Percentiles rank a stretch among this genome's conserved stretches.
These are phyloP conservation scores for Blomia tropicalis DNA, from an alignment of 2,888 invertebrate genomes.

Conservation along the genomic window DNA sequence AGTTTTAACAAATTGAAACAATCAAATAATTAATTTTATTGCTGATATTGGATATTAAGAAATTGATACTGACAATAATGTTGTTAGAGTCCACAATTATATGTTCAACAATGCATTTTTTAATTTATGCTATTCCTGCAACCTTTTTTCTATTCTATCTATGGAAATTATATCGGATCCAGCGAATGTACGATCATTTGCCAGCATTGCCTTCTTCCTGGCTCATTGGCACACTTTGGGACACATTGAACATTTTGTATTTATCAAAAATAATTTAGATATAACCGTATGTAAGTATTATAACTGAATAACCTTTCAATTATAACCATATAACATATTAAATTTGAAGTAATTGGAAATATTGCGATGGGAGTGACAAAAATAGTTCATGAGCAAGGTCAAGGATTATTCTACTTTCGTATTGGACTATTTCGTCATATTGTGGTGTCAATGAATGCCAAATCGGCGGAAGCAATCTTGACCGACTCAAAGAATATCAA, in stretches of 20 bases:
- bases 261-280: not conserved
- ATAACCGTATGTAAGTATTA: not conserved
- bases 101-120: not conserved
- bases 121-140: not conserved
- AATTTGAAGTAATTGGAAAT: not conserved
- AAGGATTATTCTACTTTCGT: constrained; percentile 4
- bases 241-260: not conserved
- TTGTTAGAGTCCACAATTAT: not conserved
- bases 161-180: not conserved
- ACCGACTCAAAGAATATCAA: constrained; percentile 11
- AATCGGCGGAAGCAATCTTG: not conserved
- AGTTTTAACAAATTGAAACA: too few relatives aligned
- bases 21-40: not conserved
- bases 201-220: not conserved
- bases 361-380: not conserved
- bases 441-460: not conserved
- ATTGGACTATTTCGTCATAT: not conserved
- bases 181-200: not conserved
- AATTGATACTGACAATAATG: not conserved
- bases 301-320: not conserved
- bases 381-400: not conserved
- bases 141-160: not conserved
- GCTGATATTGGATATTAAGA: not conserved
- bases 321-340: too few relatives aligned
- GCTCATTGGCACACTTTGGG: not conserved